phyloP scores from a whole-genome alignment of 2,797 vertebrate genomes.

The Sardinella longiceps region DNA sequence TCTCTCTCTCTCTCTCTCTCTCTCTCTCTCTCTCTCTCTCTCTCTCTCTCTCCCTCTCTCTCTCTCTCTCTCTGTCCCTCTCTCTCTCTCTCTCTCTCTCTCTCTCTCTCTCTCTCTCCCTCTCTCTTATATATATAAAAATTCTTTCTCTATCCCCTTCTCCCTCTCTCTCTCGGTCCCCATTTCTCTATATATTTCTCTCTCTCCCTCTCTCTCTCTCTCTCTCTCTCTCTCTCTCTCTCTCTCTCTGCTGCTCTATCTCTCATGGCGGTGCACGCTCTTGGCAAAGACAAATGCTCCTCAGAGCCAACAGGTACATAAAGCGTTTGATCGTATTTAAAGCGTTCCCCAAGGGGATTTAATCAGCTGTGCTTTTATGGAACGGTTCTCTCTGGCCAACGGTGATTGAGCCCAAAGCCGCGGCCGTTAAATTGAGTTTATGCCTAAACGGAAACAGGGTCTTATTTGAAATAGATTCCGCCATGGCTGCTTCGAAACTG shows the following conservation, averaged over 20 bases:
- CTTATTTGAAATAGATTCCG: slow-evolving; percentile 24
- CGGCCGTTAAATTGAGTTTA: slow-evolving; percentile 46
- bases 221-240: background rate
- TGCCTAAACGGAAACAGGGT: slow-evolving; percentile 53
- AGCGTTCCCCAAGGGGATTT: slow-evolving; percentile 56
- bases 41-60: no score
- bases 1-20: no score
- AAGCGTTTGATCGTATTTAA: slow-evolving; percentile 57
- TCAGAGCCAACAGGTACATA: slow-evolving; percentile 47
- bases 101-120: background rate
- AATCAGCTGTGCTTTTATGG: slow-evolving; percentile 56
- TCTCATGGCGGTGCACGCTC: no score
- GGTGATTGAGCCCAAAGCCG: slow-evolving; percentile 43
- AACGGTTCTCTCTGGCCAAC: slow-evolving; percentile 43
- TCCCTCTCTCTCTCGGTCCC: background rate
- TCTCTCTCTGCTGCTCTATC: background rate
- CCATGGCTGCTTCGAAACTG: background rate
- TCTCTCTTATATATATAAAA: no score
- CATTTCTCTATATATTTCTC: background rate
- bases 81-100: background rate
- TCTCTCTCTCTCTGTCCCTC: no score
- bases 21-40: no score
- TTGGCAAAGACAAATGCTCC: background rate
- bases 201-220: background rate
- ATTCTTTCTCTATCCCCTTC: no score